Conservation (phyloP, 2,888 invertebrate species). For the Pediacus dermestoides region DNA sequence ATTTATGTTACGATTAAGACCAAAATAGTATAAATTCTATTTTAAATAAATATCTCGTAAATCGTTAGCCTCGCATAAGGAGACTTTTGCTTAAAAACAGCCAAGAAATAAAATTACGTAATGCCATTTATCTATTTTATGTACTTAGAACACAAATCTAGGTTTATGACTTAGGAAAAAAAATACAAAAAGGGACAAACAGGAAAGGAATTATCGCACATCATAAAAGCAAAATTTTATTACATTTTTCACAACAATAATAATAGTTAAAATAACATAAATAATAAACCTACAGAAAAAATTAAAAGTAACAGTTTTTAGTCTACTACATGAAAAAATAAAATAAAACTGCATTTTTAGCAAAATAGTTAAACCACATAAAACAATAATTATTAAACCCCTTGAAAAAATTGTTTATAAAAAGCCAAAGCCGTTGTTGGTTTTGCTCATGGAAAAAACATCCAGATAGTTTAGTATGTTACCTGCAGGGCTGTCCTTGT, state of each 20-base stretch:
- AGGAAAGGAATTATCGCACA: no score
- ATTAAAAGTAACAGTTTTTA: conserved; percentile 14
- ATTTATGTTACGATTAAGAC: no score
- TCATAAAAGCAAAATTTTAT: no score
- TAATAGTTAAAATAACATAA: conserved; percentile 22
- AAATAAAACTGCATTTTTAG: conserved; percentile 14
- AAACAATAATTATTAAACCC: conserved; percentile 15
- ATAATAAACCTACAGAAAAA: conserved; percentile 17
- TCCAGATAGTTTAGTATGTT: conserved; percentile 48
- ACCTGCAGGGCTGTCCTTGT: conserved; percentile 65
- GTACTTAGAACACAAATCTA: no score
- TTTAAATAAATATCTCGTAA: no score
- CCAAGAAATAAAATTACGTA: no score
- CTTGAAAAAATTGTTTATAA: conserved; percentile 10
- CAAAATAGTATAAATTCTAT: no score
- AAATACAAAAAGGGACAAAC: no score
- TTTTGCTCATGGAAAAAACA: conserved; percentile 49
- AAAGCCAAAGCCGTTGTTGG: conserved; percentile 21
- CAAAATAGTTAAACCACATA: conserved; percentile 11
- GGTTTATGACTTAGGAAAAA: no score
- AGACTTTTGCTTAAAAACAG: no score
- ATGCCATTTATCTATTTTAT: no score
- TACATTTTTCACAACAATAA: conserved; percentile 15
- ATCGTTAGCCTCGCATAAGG: no score
- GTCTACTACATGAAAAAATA: conserved; percentile 15